phyloP scores from a whole-genome alignment of 2,888 invertebrate genomes.

The Stenoptilia bipunctidactyla region DNA sequence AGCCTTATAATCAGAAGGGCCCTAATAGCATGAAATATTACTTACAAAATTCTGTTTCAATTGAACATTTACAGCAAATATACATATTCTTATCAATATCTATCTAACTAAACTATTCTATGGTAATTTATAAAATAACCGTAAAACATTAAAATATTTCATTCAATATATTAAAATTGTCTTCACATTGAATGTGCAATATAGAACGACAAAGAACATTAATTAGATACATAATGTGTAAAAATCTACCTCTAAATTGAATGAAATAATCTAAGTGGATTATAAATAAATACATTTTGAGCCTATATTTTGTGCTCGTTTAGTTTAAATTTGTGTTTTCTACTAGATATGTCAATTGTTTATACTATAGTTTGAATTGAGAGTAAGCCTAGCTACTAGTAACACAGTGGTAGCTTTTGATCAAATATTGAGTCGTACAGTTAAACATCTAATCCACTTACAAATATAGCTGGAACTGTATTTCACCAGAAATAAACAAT shows the following conservation, averaged over 20 bases:
- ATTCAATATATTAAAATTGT: slow-evolving; percentile 20
- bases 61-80: slow-evolving; percentile 28
- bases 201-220: too few species aligned
- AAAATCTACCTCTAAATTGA: slow-evolving; percentile 20
- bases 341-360: slow-evolving; percentile 62
- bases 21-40: too few species aligned
- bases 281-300: slow-evolving; percentile 40
- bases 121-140: background rate
- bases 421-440: too few species aligned
- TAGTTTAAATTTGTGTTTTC: slow-evolving; percentile 40
- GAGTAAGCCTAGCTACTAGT: background rate
- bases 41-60: slow-evolving; percentile 24
- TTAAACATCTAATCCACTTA: too few species aligned
- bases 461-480: too few species aligned
- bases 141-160: slow-evolving; percentile 32
- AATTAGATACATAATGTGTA: background rate
- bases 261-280: slow-evolving; percentile 30
- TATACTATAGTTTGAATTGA: slow-evolving; percentile 31
- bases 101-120: background rate
- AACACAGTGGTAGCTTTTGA: too few species aligned
- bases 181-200: too few species aligned
- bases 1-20: too few species aligned
- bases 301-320: slow-evolving; percentile 55
- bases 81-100: too few species aligned
- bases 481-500: too few species aligned